These are phyloP conservation scores for Bombus impatiens DNA, from an alignment of 1,140 invertebrate genomes.

Conservation along the genomic window DNA sequence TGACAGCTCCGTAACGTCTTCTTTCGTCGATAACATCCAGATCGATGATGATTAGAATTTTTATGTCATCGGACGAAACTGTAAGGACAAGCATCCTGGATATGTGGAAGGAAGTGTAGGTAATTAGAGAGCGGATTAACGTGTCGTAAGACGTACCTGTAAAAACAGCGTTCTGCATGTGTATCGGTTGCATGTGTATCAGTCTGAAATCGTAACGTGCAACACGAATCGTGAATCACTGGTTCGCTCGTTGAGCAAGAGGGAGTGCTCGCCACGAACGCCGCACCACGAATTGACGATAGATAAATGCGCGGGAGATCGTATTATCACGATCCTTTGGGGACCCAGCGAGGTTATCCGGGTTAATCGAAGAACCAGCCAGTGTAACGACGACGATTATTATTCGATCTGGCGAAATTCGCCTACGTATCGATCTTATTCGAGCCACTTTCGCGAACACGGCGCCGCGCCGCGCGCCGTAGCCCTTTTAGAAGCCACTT, in stretches of 20 bases:
- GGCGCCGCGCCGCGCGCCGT: neutral
- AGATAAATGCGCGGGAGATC: slow-evolving; percentile 64
- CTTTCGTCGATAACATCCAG: neutral
- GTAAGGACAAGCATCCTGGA: slow-evolving; percentile 5
- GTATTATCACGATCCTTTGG: slow-evolving; percentile 69
- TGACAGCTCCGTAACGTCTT: neutral
- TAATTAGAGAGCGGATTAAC: slow-evolving; percentile 60
- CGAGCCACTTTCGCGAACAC: slow-evolving; percentile 31
- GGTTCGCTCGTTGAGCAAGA: slow-evolving; percentile 54
- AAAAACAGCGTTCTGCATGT: neutral
- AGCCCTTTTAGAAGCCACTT: slow-evolving; percentile 36
- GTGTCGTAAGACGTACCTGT: slow-evolving; percentile 38
- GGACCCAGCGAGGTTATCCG: slow-evolving; percentile 64
- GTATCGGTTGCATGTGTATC: slow-evolving; percentile 28
- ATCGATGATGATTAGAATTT: neutral
- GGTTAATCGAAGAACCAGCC: slow-evolving; percentile 69
- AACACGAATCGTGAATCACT: slow-evolving; percentile 72
- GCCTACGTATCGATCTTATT: slow-evolving; percentile 43
- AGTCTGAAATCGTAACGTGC: slow-evolving; percentile 55
- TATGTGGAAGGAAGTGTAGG: slow-evolving; percentile 35
- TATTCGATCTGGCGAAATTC: slow-evolving; percentile 57
- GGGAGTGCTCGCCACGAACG: slow-evolving; percentile 51
- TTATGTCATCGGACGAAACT: neutral
- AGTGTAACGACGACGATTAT: slow-evolving; percentile 61
- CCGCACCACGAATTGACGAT: slow-evolving; percentile 60